Base-by-base conservation (phyloP, 2,797 vertebrate species). In the Tapirus indicus region DNA sequence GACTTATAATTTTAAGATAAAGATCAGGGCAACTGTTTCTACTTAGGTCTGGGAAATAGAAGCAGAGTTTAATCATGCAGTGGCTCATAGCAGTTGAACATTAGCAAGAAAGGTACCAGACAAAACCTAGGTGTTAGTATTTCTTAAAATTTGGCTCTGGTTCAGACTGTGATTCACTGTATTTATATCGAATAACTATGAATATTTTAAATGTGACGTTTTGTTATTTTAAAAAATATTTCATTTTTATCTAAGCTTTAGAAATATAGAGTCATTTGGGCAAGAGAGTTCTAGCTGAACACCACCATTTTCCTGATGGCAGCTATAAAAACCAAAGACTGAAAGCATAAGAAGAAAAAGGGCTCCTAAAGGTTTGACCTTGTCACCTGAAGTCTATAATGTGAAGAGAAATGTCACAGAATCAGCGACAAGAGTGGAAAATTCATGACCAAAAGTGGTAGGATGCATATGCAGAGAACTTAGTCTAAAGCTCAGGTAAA, bases 1-100 rank as follows among this genome's bases (percentile, higher is more conserved):
- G 62, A 89, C 71, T 97, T 86, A 93, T 6, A 94, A 94, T 96
- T 83, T 88, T 92, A 96, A 97, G 88, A 96, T 97, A 84, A 88
- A 83, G 85, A 95, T 95, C 92, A 96, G 38, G 92, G 62, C 85
- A 72, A 78, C 85, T 74, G 72, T 90, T 90, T 96, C 77, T 96
- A 72, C 88, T 95, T 97, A 95, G 78, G 64, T 75, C 68, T 93
- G 56, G 85, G 88, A 96, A 83, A 52, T 54, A 74, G 54, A 96
- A 92, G 85, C 32, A 74, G 52, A n/a, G 56, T 89, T 92, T 88
- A 52, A 60, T 89, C 35, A 56, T 38, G 17, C 18, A 82, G 17
- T 85, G 27, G 79, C 82, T 78, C 41, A 47, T 41, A 83, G 88
- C 64, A 77, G 82, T 38, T 93, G 35, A 91, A 95, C 86, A 88